phyloP scores from a whole-genome alignment of 2,888 invertebrate species.

The Uropetala carovei region DNA sequence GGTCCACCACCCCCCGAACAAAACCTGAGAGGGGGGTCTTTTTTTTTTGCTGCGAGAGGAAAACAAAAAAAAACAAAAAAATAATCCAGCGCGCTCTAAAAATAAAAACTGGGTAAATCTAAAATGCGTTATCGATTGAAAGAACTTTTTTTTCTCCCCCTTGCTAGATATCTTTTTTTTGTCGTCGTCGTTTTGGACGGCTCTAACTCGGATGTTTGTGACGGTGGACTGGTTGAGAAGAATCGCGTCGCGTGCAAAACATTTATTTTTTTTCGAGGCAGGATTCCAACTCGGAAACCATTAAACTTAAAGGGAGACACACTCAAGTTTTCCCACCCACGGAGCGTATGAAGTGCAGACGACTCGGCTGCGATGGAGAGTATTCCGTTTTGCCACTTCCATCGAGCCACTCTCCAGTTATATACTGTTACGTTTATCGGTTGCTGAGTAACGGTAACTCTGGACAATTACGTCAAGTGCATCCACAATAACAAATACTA shows the following conservation, averaged over 20 bases:
- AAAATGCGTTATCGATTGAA: neutral
- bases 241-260: slow-evolving; percentile 10
- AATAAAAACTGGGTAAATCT: too few species aligned
- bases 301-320: neutral
- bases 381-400: neutral
- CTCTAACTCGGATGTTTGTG: neutral
- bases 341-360: neutral
- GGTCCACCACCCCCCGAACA: too few species aligned
- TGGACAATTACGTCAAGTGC: too few species aligned
- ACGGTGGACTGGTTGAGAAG: neutral
- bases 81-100: too few species aligned
- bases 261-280: slow-evolving; percentile 1
- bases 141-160: neutral
- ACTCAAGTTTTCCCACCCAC: neutral
- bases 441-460: neutral
- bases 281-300: slow-evolving; percentile 13
- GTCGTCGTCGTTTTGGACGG: neutral
- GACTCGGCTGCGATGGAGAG: neutral
- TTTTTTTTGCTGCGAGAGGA: too few species aligned
- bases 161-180: neutral
- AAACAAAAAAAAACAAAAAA: too few species aligned
- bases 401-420: neutral
- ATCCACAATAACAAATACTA: too few species aligned
- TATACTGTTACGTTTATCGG: neutral
- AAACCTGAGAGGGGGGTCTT: too few species aligned